Evolutionary conservation across 92 coral and sea anemone species (phyloP).

Genomic region (Metridium senile): DNA sequence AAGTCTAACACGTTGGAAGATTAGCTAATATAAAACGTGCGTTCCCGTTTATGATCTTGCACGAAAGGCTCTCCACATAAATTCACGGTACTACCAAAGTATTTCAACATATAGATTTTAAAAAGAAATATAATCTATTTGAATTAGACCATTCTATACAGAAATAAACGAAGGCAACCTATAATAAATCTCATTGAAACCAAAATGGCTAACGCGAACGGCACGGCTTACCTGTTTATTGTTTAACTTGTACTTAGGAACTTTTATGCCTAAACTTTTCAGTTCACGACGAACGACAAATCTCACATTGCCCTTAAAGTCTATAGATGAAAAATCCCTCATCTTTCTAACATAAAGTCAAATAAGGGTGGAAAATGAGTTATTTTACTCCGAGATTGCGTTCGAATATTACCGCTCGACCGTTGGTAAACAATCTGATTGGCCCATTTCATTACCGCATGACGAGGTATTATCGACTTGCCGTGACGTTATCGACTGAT

Average conservation of each 20-base stretch:
- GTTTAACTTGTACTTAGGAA: conserved; percentile 73
- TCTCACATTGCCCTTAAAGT: conserved; percentile 92
- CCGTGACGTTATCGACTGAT: not conserved
- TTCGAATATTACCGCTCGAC: conserved; percentile 58
- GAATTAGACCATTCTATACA: not conserved
- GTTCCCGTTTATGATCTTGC: too few species aligned
- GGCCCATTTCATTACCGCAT: conserved; percentile 32
- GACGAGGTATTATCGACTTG: not conserved
- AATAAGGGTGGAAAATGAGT: not conserved
- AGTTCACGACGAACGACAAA: conserved; percentile 84
- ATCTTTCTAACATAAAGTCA: conserved; percentile 42
- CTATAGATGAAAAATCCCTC: conserved; percentile 92
- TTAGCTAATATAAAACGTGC: too few species aligned
- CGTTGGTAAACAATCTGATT: conserved; percentile 55
- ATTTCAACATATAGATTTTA: too few species aligned
- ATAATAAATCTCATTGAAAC: too few species aligned
- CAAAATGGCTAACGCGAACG: too few species aligned
- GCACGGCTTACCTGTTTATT: conserved; percentile 57
- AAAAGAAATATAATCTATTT: too few species aligned
- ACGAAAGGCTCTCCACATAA: too few species aligned
- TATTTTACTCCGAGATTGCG: not conserved
- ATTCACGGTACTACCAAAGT: too few species aligned
- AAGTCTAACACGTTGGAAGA: too few species aligned
- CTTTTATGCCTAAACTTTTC: conserved; percentile 91
- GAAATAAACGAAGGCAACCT: not conserved